Evolutionary conservation across 2,113 vertebrate genomes (phyloP), one percentile per base, ranked within the genome.

Genomic region (Australoheros scitulus): DNA sequence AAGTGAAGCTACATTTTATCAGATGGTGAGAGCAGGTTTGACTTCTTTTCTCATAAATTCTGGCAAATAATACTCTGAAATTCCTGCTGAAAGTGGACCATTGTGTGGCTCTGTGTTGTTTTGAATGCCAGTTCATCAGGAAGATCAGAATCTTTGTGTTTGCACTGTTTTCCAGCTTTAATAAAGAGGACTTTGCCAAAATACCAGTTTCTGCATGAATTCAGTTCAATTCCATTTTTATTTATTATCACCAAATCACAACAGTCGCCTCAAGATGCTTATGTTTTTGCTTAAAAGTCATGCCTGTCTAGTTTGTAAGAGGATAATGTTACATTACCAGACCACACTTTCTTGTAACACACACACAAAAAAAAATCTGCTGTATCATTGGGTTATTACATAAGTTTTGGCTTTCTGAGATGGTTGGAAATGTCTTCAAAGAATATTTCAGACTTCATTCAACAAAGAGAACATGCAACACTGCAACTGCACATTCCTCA

Each of bases 401-500:
- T 79, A 85, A 17, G 41, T 52, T 63, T 55, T 76, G 41, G 61
- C 70, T 81, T 41, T 63, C 63, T 47, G 8, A 32, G 29, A 82
- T 56, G 26, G 76, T 36, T 75, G 29, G n/a, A n/a, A 61, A 15
- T 77, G 82, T 82, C 58, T 61, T 10, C 60, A 63, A 60, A 18
- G 55, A 81, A 77, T 74, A 50, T 83, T 81, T 84, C 74, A 38
- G 77, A 61, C 72, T 82, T 47, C 55, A 36, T 79, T 65, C 77
- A 85, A 38, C 43, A 64, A 36, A 70, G 75, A 60, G 63, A 81
- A 91, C 79, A 58, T 55, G 61, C 65, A 81, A 64, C 75, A 64
- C 43, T 29, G 60, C 26, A 64, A 75, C 87, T 79, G 61, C 61
- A 77, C 89, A 85, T 85, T 90, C 87, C 87, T 63, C 92, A 92